Conservation (phyloP, 2,113 vertebrate species). For the Pollimyrus isidori region DNA sequence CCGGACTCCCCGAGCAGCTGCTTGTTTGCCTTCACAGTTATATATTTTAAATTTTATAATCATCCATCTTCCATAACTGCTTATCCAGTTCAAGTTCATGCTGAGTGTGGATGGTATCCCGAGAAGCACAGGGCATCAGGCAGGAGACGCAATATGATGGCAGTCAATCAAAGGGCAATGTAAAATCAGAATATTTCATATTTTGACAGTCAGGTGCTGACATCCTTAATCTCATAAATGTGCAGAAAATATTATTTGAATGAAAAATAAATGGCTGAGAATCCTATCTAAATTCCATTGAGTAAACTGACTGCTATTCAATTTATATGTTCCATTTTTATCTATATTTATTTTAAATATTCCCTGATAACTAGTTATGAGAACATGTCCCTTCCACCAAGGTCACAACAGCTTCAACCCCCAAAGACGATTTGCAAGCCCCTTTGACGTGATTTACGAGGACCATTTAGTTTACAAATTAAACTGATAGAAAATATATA, state of each 20-base stretch:
- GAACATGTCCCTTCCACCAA: background rate
- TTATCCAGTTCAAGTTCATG: background rate
- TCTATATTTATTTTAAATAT: background rate
- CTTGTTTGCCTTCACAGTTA: background rate
- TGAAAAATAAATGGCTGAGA: background rate
- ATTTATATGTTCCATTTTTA: background rate
- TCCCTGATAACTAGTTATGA: background rate
- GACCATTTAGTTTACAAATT: background rate
- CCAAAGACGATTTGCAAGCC: background rate
- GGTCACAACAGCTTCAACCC: background rate
- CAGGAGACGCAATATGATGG: background rate
- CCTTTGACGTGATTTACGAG: background rate
- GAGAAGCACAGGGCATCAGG: background rate
- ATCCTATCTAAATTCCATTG: conserved; percentile 3
- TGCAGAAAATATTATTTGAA: background rate
- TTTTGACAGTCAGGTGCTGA: background rate
- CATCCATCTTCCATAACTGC: background rate
- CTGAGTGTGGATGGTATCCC: background rate
- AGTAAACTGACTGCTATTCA: background rate
- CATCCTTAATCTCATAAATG: conserved; percentile 4
- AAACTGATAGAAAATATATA: background rate
- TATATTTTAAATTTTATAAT: background rate
- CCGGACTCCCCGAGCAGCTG: background rate
- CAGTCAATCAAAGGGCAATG: background rate
- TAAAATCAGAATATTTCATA: conserved; percentile 5